Evolutionary conservation across 2,797 vertebrate genomes (phyloP).

Genomic region (Acomys russatus): DNA sequence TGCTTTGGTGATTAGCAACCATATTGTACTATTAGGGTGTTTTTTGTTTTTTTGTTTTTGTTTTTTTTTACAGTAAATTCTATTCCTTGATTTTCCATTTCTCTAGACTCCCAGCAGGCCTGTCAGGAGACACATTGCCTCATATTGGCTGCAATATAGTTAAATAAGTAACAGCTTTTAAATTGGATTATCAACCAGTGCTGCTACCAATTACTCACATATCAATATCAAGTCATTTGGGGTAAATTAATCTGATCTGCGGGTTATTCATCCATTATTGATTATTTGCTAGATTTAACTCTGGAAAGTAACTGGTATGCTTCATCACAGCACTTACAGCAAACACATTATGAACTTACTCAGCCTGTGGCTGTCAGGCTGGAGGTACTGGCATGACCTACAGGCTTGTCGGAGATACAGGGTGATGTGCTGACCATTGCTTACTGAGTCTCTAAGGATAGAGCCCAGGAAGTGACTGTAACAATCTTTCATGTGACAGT

Average conservation of each 20-base stretch:
- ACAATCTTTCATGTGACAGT: neutral
- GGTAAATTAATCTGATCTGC: constrained; percentile 45
- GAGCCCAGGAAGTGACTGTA: neutral
- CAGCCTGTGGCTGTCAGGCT: accelerated
- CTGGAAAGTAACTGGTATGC: neutral
- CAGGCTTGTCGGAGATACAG: neutral
- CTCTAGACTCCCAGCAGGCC: constrained; percentile 24
- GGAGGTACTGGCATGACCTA: accelerated
- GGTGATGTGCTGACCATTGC: accelerated
- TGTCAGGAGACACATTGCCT: neutral
- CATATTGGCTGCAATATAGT: neutral
- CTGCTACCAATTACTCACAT: constrained; percentile 48
- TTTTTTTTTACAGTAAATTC: neutral
- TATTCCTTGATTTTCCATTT: neutral
- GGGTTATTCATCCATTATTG: constrained; percentile 55
- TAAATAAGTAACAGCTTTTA: constrained; percentile 58
- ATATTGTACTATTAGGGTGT: neutral
- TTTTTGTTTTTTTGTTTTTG: too few species aligned
- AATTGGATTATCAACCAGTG: constrained; percentile 61
- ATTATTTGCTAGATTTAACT: constrained; percentile 60
- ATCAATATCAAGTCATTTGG: constrained; percentile 68
- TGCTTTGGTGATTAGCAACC: constrained; percentile 1
- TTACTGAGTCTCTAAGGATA: neutral
- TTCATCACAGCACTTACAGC: neutral
- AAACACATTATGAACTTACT: accelerated